Evolutionary conservation across 2,797 vertebrate genomes (phyloP).

Genomic region (Kryptolebias ocellatus): DNA sequence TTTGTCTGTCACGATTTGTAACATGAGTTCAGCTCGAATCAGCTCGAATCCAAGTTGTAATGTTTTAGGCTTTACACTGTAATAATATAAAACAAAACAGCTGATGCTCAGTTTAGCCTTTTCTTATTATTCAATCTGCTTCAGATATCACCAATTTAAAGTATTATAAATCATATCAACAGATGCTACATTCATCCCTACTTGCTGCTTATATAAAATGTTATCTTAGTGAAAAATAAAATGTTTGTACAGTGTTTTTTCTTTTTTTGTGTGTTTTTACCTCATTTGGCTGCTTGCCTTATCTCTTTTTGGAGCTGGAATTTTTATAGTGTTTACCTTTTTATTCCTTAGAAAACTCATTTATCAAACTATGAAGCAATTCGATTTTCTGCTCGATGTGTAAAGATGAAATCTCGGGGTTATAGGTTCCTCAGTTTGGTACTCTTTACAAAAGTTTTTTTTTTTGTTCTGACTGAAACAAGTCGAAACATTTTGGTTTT

Average conservation of each 20-base stretch:
- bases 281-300: slow-evolving; percentile 15
- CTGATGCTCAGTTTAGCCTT: slow-evolving; percentile 12
- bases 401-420: slow-evolving; percentile 1
- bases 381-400: slow-evolving; percentile 34
- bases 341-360: slow-evolving; percentile 36
- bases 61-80: background rate
- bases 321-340: slow-evolving; percentile 29
- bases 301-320: slow-evolving; percentile 28
- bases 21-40: background rate
- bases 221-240: slow-evolving; percentile 33
- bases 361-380: slow-evolving; percentile 54
- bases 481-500: background rate
- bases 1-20: no score
- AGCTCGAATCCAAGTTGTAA: background rate
- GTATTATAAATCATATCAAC: slow-evolving; percentile 37
- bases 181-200: slow-evolving; percentile 15
- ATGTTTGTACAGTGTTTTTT: slow-evolving; percentile 20
- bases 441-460: slow-evolving; percentile 3
- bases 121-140: slow-evolving; percentile 6
- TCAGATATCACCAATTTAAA: background rate
- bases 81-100: slow-evolving; percentile 5
- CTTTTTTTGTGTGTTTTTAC: slow-evolving; percentile 29
- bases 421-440: background rate
- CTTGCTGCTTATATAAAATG: slow-evolving; percentile 8
- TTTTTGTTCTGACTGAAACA: background rate